Evolutionary conservation across 2,797 vertebrate genomes (phyloP).

Genomic region (Anabacerthia variegaticeps): DNA sequence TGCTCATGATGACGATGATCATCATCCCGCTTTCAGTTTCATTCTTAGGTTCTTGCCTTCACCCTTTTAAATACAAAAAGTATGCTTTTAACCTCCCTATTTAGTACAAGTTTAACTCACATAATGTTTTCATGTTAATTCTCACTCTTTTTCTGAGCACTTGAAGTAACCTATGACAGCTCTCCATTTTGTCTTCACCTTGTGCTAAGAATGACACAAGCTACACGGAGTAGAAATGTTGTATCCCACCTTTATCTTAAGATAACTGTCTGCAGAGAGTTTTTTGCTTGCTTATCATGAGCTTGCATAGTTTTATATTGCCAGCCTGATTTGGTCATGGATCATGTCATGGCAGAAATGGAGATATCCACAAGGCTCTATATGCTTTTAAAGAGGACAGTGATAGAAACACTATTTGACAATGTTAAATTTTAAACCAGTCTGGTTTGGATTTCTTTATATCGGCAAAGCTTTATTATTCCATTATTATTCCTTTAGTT

Average conservation of each 20-base stretch:
- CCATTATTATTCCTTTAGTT: neutral
- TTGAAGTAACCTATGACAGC: neutral
- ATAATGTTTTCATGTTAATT: neutral
- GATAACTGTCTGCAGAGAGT: neutral
- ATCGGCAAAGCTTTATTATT: neutral
- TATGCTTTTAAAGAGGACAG: neutral
- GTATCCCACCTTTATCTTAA: neutral
- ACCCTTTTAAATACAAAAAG: neutral
- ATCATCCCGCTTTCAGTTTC: neutral
- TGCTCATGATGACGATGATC: neutral
- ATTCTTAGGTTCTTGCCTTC: neutral
- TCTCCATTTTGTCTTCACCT: neutral
- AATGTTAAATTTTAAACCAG: neutral
- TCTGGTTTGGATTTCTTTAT: neutral
- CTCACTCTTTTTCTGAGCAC: neutral
- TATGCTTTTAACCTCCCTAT: neutral
- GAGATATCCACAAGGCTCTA: neutral
- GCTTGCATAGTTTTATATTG: neutral
- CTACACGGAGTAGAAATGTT: neutral
- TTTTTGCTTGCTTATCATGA: neutral
- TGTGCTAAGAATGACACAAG: neutral
- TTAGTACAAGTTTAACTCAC: neutral
- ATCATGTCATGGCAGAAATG: neutral
- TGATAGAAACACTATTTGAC: neutral
- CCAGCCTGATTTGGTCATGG: neutral